These are phyloP conservation scores for Ochropacha duplaris DNA, from an alignment of 2,888 invertebrate genomes.

Conservation along the genomic window DNA sequence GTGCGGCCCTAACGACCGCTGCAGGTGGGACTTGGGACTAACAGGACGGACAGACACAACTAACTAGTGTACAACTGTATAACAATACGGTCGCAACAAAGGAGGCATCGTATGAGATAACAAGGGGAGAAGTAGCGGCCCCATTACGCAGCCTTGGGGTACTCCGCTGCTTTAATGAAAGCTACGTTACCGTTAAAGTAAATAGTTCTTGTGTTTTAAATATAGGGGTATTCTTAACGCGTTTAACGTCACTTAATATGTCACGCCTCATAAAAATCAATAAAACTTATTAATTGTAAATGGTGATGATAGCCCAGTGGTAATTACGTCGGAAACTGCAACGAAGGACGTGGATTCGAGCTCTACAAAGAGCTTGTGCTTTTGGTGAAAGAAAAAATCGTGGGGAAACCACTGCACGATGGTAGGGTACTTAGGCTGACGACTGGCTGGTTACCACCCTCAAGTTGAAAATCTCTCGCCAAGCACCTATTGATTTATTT, in stretches of 20 bases:
- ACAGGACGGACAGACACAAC: conserved; percentile 41
- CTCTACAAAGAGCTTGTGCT: no score
- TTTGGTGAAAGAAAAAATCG: no score
- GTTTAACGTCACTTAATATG: conserved; percentile 40
- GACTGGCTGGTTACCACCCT: no score
- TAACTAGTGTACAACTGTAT: conserved; percentile 23
- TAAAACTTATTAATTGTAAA: no score
- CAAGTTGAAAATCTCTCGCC: no score
- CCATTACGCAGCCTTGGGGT: conserved; percentile 66
- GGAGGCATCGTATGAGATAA: conserved; percentile 68
- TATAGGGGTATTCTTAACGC: conserved; percentile 44
- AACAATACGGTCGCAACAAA: conserved; percentile 53
- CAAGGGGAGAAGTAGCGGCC: conserved; percentile 68
- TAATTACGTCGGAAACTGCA: no score
- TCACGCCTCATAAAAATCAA: no score
- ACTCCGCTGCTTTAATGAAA: conserved; percentile 53
- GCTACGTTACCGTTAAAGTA: conserved; percentile 52
- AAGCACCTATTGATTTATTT: no score
- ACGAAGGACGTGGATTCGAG: no score
- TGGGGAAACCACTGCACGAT: no score
- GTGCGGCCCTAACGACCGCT: conserved; percentile 56
- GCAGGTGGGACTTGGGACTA: conserved; percentile 51
- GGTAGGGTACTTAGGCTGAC: no score
- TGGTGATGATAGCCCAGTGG: no score
- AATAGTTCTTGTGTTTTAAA: conserved; percentile 42